A percentile compares a stretch with the other conserved stretches of the same genome.
Evolutionary conservation across 2,113 vertebrate species (phyloP).

Genomic region (Gnathochromis pfefferi): DNA sequence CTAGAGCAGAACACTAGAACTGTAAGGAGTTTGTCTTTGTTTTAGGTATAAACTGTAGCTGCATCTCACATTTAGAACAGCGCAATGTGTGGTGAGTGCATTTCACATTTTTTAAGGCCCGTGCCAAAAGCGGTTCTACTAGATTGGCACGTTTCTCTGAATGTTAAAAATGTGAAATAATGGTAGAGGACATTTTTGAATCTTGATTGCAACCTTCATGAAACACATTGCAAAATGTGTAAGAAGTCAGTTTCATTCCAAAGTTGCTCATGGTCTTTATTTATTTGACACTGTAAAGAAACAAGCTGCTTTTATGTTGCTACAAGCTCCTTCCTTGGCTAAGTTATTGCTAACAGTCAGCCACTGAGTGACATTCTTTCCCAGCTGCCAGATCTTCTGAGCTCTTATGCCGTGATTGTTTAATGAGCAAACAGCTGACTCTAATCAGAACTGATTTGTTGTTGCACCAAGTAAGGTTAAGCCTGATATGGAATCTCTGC

Average conservation of each 20-base stretch:
- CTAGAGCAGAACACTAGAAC: conserved; percentile 49
- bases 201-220: background rate
- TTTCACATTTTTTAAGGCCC: conserved; percentile 3
- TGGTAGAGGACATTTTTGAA: background rate
- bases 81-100: background rate
- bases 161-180: background rate
- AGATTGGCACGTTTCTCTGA: background rate
- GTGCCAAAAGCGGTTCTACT: background rate
- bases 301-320: background rate
- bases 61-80: background rate
- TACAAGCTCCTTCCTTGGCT: conserved; percentile 22
- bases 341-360: conserved; percentile 1
- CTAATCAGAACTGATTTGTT: conserved; percentile 20
- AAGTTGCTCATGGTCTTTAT: background rate
- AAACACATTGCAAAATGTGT: background rate
- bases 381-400: conserved; percentile 10
- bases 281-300: background rate
- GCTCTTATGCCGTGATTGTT: background rate
- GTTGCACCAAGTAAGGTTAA: background rate
- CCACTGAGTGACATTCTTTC: background rate
- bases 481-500: background rate
- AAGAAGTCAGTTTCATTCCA: background rate
- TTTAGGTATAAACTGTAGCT: background rate
- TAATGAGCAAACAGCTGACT: conserved; percentile 32
- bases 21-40: conserved; percentile 1